Evolutionary conservation across 2,888 invertebrate species (phyloP).

Genomic region (Hirudinaria manillensis): DNA sequence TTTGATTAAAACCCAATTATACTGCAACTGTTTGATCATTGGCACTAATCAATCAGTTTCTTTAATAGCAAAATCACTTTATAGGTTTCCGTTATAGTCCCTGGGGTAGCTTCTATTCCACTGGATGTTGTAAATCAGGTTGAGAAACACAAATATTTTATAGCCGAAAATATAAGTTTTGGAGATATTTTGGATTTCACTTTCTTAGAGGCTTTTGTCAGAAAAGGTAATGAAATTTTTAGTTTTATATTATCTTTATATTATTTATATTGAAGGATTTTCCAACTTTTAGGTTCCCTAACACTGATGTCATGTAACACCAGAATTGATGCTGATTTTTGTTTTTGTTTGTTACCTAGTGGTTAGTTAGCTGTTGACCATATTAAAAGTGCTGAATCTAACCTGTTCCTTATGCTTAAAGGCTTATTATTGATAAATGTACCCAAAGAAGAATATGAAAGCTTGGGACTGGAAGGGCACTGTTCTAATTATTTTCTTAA

Average conservation of each 20-base stretch:
- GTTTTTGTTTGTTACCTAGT: slow-evolving; percentile 20
- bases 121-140: neutral
- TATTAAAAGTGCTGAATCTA: neutral
- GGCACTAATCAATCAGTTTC: too few species aligned
- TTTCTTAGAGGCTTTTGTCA: slow-evolving; percentile 26
- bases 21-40: too few species aligned
- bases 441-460: slow-evolving; percentile 14
- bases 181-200: neutral
- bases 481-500: slow-evolving; percentile 5
- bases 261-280: neutral
- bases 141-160: slow-evolving; percentile 7
- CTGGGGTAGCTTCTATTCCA: slow-evolving; percentile 11
- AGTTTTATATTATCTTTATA: neutral
- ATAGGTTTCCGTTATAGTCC: slow-evolving; percentile 23
- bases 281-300: slow-evolving; percentile 16
- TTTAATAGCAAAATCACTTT: neutral
- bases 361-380: neutral
- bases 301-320: slow-evolving; percentile 15
- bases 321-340: slow-evolving; percentile 10
- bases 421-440: slow-evolving; percentile 19
- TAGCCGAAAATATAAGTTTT: slow-evolving; percentile 1
- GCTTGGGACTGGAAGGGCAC: slow-evolving; percentile 23
- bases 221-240: slow-evolving; percentile 21
- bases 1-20: too few species aligned
- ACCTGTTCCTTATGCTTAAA: neutral